Base-by-base conservation (phyloP, 2,113 vertebrate species). In the Syrrhaptes paradoxus region DNA sequence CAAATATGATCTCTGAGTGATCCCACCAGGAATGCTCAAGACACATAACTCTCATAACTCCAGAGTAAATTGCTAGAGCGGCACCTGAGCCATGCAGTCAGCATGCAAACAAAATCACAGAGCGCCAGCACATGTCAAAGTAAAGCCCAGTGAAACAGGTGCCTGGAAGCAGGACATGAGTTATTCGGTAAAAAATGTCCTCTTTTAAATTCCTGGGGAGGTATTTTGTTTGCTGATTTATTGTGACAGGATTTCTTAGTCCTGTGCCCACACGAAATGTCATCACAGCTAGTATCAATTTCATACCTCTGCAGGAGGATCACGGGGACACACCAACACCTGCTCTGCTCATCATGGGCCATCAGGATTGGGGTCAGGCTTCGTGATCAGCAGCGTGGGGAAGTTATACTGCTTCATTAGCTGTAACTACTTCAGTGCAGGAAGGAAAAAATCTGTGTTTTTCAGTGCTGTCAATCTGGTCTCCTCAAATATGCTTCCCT, bases 161-260 rank as follows among this genome's bases (percentile, higher is more conserved):
- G 76, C 76, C 77, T 85, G 85, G 68, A 67, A 91, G 84, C 65
- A 95, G 93, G 84, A 63, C 48, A 68, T 78, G 86, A 95, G 83
- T 76, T 87, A 4, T 24, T 48, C 5, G 3, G 61, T 59, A 72
- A 65, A 57, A 95, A 74, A 94, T 26, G 65, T 84, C 83, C 71
- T 85, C 57, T 88, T 81, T 34, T 34, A 90, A 83, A 59, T 34
- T 88, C 75, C 68, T 20, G 15, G 45, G 52, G 65, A 86, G 36
- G 82, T 71, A 63, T 84, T 93, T 55, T 63, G 45, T 32, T 59
- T 86, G 68, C 72, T 95, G 90, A 88, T 80, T 86, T 76, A 25
- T 6, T 91, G 75, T 36, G 82, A 90, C 82, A 94, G 63, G 79
- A 67, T 55, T 87, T 83, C 67, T 55, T 75, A 34, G 48, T 43